Conservation (phyloP, 1,140 invertebrate genomes). For the fruit fly (Drosophila melanogaster) region DNA sequence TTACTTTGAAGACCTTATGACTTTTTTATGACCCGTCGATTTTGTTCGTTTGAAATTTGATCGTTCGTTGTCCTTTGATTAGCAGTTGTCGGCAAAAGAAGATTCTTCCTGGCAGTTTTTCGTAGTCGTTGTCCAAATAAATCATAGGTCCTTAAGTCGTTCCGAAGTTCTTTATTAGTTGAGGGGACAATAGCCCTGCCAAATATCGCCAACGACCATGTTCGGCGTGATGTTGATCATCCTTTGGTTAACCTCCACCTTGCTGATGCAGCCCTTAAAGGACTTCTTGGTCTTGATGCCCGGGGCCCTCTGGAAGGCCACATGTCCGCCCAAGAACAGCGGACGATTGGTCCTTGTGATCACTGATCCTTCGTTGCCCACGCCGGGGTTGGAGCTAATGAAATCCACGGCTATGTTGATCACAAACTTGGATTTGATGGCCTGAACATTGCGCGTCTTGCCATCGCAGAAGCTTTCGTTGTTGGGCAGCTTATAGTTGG, state of each 20-base stretch:
- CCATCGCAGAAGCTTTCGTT: conserved; percentile 95
- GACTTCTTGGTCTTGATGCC: conserved; percentile 87
- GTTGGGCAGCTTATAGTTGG: conserved; percentile 89
- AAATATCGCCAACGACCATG: conserved; percentile 88
- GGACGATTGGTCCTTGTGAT: conserved; percentile 93
- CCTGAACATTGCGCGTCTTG: conserved; percentile 91
- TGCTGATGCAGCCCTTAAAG: conserved; percentile 93
- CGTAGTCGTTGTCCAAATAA: not conserved
- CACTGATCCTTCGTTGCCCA: conserved; percentile 88
- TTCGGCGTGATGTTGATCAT: conserved; percentile 86
- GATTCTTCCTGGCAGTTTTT: conserved; percentile 8
- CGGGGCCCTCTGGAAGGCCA: conserved; percentile 85
- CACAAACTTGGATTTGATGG: conserved; percentile 80
- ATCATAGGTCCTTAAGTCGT: conserved; percentile 31
- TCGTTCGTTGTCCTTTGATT: conserved; percentile 58
- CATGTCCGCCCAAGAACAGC: conserved; percentile 95
- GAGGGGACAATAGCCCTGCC: conserved; percentile 89
- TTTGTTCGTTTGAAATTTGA: conserved; percentile 67
- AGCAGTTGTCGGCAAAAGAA: conserved; percentile 35
- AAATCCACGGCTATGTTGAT: conserved; percentile 75
- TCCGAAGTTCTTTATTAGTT: conserved; percentile 85
- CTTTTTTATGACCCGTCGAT: conserved; percentile 36
- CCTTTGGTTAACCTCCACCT: conserved; percentile 88
- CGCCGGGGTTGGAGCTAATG: conserved; percentile 71
- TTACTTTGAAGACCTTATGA: conserved; percentile 3